Evolutionary conservation across 2,888 invertebrate genomes (phyloP).

Genomic region (Lasioglossum morio): DNA sequence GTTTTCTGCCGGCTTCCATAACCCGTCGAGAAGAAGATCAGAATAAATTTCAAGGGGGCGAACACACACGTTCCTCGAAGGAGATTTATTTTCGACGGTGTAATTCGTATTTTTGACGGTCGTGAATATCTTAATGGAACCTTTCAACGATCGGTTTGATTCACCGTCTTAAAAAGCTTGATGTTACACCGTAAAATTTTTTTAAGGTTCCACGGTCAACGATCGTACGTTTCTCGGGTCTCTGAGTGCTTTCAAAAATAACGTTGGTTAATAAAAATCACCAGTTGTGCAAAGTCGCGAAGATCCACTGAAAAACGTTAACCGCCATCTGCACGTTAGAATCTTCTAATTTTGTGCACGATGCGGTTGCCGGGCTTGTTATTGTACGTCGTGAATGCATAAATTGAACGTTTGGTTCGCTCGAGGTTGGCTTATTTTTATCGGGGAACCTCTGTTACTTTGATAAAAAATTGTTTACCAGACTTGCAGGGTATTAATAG

Average conservation of each 20-base stretch:
- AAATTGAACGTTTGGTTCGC: not conserved
- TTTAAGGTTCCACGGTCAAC: not conserved
- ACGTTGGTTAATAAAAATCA: not conserved
- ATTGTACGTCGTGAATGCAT: not conserved
- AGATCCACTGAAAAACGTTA: not conserved
- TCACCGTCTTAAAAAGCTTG: not conserved
- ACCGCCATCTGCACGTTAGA: not conserved
- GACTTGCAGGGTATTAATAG: not conserved
- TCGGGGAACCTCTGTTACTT: not conserved
- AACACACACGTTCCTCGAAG: not conserved
- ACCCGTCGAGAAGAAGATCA: constrained; percentile 50
- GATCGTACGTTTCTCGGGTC: not conserved
- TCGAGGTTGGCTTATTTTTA: not conserved
- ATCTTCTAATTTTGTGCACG: not conserved
- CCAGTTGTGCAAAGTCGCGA: not conserved
- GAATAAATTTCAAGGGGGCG: constrained; percentile 46
- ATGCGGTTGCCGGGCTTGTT: not conserved
- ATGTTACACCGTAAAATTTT: not conserved
- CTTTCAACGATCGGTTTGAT: not conserved
- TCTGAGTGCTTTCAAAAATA: constrained; percentile 33
- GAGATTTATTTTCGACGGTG: not conserved
- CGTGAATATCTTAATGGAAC: not conserved
- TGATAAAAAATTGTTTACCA: not conserved
- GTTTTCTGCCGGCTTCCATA: constrained; percentile 36
- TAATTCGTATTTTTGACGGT: not conserved